Conservation (phyloP, 2,113 vertebrate genomes). For the Aix galericulata region DNA sequence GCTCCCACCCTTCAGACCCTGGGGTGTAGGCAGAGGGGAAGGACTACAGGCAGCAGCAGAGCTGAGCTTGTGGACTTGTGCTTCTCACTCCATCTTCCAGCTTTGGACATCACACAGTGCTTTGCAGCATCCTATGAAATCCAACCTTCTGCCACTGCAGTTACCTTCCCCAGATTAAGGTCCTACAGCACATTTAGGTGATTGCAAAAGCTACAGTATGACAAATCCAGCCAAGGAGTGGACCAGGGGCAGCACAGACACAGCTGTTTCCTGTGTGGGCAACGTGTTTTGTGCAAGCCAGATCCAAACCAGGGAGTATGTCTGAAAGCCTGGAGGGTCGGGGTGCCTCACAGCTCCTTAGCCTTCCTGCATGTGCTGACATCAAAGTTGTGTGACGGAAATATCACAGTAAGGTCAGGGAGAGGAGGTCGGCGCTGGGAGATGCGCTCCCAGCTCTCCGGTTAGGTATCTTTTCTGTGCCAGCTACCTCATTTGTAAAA, state of each 20-base stretch:
- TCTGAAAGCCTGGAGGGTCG: background rate
- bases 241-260: background rate
- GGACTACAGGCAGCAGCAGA: background rate
- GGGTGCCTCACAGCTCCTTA: background rate
- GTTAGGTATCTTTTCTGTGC: background rate
- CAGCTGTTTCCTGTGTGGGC: background rate
- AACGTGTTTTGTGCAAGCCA: background rate
- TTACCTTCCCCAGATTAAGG: background rate
- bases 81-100: background rate
- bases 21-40: background rate
- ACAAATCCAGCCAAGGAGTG: background rate
- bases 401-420: rapidly evolving
- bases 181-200: rapidly evolving
- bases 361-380: background rate
- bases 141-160: background rate
- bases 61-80: rapidly evolving
- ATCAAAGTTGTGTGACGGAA: background rate
- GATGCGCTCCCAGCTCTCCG: background rate
- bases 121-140: background rate
- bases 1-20: background rate
- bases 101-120: background rate
- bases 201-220: background rate
- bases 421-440: background rate
- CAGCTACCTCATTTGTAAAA: background rate
- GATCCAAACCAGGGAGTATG: background rate